phyloP scores from a whole-genome alignment of 2,888 invertebrate genomes.

The Lasioglossum malachurum region DNA sequence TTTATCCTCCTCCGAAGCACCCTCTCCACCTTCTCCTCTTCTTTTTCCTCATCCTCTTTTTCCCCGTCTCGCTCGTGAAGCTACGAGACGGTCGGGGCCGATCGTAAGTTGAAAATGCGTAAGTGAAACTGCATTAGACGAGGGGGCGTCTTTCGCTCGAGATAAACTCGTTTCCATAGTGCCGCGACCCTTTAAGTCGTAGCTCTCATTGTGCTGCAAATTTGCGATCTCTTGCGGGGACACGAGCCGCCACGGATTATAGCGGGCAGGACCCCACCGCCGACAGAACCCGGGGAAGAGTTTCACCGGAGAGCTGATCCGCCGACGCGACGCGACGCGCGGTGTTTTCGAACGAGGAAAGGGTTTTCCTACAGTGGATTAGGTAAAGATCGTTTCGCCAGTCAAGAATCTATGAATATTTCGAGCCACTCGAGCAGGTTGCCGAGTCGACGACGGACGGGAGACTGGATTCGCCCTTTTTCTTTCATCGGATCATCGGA shows the following conservation, averaged over 20 bases:
- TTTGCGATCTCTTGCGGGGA: constrained; percentile 52
- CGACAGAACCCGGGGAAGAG: background rate
- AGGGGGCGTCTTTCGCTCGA: constrained; percentile 58
- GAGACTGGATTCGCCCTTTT: background rate
- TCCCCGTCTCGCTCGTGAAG: constrained; percentile 4
- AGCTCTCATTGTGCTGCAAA: constrained; percentile 68
- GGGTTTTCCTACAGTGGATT: constrained; percentile 45
- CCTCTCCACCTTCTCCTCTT: background rate
- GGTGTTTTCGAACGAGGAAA: constrained; percentile 46
- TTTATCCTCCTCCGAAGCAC: background rate
- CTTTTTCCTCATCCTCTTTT: background rate
- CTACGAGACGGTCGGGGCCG: constrained; percentile 14
- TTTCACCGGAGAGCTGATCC: constrained; percentile 1
- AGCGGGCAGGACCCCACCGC: constrained; percentile 23
- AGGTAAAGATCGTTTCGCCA: constrained; percentile 28
- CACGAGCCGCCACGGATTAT: constrained; percentile 35
- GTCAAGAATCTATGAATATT: constrained; percentile 38
- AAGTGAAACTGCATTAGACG: constrained; percentile 66
- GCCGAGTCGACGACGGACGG: background rate
- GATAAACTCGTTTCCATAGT: constrained; percentile 68
- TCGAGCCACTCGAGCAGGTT: constrained; percentile 11
- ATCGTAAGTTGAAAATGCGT: constrained; percentile 62
- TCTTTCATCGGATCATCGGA: background rate
- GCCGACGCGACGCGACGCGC: background rate
- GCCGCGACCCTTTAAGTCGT: constrained; percentile 51